Evolutionary conservation across 1,140 invertebrate species (phyloP).

Genomic region (Drosophila punjabiensis): DNA sequence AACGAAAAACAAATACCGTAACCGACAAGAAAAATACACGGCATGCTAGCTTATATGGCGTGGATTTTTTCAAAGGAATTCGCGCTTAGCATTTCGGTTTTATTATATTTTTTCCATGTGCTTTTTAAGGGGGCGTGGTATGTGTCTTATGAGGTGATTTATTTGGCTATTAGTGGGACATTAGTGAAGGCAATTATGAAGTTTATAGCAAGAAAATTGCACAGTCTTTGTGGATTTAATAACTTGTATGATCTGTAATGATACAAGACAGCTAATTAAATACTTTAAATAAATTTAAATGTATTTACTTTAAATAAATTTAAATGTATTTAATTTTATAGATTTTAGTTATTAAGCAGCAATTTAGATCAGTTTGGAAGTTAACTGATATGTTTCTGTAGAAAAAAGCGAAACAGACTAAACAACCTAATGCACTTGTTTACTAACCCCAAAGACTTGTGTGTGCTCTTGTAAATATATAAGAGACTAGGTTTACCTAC

Average conservation of each 20-base stretch:
- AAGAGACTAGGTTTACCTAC: too few relatives aligned
- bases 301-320: background rate
- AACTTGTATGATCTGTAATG: background rate
- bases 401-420: too few relatives aligned
- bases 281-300: background rate
- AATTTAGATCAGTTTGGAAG: background rate
- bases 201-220: background rate
- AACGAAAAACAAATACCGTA: conserved; percentile 64
- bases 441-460: background rate
- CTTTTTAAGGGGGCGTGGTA: conserved; percentile 51
- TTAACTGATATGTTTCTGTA: too few relatives aligned
- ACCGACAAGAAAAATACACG: conserved; percentile 36
- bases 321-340: background rate
- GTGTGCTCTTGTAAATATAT: too few relatives aligned
- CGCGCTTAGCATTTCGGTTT: conserved; percentile 29
- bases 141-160: conserved; percentile 63
- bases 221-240: background rate
- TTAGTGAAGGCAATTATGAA: conserved; percentile 34
- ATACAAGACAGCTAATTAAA: background rate
- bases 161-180: conserved; percentile 33
- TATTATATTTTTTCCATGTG: background rate
- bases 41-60: conserved; percentile 38
- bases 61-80: conserved; percentile 39
- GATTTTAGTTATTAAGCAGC: background rate
- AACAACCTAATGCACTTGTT: background rate